These are phyloP conservation scores for Eupithecia subfuscata DNA, from an alignment of 2,888 invertebrate species.

Conservation along the genomic window DNA sequence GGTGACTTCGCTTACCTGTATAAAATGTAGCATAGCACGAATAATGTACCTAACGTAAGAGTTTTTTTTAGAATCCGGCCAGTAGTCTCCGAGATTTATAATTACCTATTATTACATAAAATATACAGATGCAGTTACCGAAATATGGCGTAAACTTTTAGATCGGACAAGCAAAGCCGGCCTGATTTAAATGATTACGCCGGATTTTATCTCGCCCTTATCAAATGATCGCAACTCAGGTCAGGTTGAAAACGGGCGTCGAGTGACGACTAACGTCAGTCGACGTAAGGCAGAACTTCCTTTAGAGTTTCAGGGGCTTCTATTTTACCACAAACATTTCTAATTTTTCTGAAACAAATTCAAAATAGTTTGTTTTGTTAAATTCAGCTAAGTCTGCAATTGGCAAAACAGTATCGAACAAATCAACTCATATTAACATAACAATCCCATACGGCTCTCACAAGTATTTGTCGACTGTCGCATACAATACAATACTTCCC, in stretches of 20 bases:
- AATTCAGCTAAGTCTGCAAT: neutral
- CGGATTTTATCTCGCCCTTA: neutral
- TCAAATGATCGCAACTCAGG: neutral
- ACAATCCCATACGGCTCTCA: neutral
- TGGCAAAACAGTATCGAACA: neutral
- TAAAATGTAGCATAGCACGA: neutral
- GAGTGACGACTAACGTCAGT: too few relatives aligned
- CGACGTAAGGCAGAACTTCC: too few relatives aligned
- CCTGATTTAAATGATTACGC: neutral
- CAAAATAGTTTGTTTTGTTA: neutral
- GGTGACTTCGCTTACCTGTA: neutral
- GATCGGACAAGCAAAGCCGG: neutral
- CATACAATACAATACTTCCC: neutral
- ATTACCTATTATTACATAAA: too few relatives aligned
- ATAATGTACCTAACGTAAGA: neutral
- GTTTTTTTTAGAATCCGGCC: neutral
- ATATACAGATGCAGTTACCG: too few relatives aligned
- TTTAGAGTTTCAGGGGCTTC: too few relatives aligned
- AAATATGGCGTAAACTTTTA: neutral
- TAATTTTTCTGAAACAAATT: neutral
- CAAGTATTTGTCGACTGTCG: slow-evolving; percentile 5
- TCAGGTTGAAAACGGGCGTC: too few relatives aligned
- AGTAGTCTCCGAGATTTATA: neutral
- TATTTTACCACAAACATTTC: neutral
- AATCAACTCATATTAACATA: neutral